Conservation (phyloP, 2,113 vertebrate genomes). For the Pelecanus crispus region DNA sequence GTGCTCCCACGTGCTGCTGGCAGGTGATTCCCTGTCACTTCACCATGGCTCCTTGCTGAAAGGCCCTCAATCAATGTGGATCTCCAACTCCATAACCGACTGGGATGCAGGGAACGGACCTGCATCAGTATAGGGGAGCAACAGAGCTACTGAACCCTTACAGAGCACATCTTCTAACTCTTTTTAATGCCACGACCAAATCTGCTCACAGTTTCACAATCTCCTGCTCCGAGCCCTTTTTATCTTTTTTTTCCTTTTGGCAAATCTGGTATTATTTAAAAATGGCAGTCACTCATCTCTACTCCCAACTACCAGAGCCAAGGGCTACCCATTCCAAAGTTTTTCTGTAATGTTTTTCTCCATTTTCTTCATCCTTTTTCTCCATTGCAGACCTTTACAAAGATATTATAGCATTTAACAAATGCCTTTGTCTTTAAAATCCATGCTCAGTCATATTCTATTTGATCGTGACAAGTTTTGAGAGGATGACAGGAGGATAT, state of each 20-base stretch:
- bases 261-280: not conserved
- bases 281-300: not conserved
- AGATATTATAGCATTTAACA: not conserved
- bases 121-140: not conserved
- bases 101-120: not conserved
- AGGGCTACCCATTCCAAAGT: not conserved
- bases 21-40: not conserved
- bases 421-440: not conserved
- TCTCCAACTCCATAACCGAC: accelerated
- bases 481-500: not conserved
- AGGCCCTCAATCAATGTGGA: not conserved
- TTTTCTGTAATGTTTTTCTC: not conserved
- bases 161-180: not conserved
- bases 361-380: not conserved
- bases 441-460: not conserved
- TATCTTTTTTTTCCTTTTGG: not conserved
- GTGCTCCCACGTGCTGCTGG: accelerated
- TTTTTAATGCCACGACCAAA: not conserved
- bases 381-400: not conserved
- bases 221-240: not conserved
- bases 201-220: not conserved
- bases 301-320: not conserved
- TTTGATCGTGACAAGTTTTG: not conserved
- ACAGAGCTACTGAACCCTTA: not conserved
- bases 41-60: not conserved